Conservation (phyloP, 1,140 invertebrate genomes). For the Homalodisca vitripennis region DNA sequence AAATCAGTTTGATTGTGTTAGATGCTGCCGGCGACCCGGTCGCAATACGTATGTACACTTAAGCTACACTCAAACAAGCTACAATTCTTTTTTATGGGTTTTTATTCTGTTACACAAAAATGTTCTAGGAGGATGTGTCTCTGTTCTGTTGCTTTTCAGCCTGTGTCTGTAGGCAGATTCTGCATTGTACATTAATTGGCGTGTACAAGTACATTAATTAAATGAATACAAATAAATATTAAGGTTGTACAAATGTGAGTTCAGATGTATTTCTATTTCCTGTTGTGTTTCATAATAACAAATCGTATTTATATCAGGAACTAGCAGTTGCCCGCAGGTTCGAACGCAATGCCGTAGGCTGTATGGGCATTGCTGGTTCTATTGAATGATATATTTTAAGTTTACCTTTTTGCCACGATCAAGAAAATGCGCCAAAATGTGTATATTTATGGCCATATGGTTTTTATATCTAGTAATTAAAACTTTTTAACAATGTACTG, state of each 20-base stretch:
- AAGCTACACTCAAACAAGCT: not conserved
- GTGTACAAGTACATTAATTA: conserved; percentile 22
- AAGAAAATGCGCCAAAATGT: too few species aligned
- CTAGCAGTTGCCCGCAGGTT: too few species aligned
- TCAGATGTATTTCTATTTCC: not conserved
- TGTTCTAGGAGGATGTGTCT: conserved; percentile 14
- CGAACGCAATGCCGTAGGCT: too few species aligned
- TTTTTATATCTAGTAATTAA: too few species aligned
- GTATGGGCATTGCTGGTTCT: too few species aligned
- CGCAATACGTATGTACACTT: not conserved
- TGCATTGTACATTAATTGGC: conserved; percentile 20
- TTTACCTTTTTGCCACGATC: too few species aligned
- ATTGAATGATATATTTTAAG: too few species aligned
- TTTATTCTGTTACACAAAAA: not conserved
- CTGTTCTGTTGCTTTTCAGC: conserved; percentile 19
- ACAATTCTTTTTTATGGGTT: conserved; percentile 10
- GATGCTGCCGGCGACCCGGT: not conserved
- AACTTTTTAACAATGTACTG: too few species aligned
- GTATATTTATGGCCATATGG: too few species aligned
- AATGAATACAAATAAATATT: conserved; percentile 17
- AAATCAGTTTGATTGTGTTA: not conserved
- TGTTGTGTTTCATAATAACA: too few species aligned
- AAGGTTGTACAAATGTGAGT: conserved; percentile 10
- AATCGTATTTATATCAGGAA: too few species aligned
- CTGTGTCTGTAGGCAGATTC: conserved; percentile 14